Evolutionary conservation across 2,113 vertebrate species (phyloP).

Genomic region (Nesoenas mayeri): DNA sequence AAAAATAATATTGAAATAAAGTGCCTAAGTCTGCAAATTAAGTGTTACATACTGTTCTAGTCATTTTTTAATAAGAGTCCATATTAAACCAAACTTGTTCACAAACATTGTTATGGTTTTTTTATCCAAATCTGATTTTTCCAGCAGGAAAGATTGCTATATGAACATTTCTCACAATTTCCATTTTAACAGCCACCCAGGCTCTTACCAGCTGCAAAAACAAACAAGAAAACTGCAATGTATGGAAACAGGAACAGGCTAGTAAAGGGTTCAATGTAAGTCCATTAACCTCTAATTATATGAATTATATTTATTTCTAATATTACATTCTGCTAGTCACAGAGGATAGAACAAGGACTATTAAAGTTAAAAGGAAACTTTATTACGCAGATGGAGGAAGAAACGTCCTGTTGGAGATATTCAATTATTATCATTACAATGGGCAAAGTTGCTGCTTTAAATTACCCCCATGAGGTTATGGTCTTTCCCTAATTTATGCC

Average conservation of each 20-base stretch:
- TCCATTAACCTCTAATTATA: slow-evolving; percentile 13
- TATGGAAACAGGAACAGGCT: neutral
- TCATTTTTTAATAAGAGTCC: neutral
- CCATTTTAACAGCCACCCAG: neutral
- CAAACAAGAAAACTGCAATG: neutral
- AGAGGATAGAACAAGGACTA: neutral
- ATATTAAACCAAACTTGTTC: neutral
- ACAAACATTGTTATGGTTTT: neutral
- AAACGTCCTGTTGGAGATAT: neutral
- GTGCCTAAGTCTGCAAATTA: neutral
- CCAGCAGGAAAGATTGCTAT: neutral
- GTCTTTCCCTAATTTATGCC: neutral
- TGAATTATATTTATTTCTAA: neutral
- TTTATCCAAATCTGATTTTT: neutral
- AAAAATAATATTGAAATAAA: neutral
- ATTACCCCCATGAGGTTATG: neutral
- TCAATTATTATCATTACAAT: neutral
- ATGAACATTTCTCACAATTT: neutral
- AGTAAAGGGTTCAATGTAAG: neutral
- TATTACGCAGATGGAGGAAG: neutral
- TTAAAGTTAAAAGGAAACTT: slow-evolving; percentile 29
- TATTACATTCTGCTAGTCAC: neutral
- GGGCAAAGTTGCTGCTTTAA: neutral
- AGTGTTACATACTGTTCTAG: neutral
- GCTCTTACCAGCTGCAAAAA: neutral